These are phyloP conservation scores for Harpalus rubripes DNA, from an alignment of 2,888 invertebrate species.

Conservation along the genomic window DNA sequence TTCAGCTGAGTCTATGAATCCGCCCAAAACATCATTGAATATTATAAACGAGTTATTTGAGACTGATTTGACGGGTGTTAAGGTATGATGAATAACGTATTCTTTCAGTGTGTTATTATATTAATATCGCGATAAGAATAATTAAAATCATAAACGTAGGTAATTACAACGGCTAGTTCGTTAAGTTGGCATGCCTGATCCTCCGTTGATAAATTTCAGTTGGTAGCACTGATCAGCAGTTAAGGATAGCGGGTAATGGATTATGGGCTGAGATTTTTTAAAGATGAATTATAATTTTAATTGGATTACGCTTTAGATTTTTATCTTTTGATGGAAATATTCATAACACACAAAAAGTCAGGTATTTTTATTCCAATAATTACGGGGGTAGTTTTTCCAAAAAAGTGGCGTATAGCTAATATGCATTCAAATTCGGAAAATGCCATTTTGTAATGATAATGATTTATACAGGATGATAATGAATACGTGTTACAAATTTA, in stretches of 20 bases:
- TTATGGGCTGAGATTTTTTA: neutral
- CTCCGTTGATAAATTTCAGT: conserved; percentile 70
- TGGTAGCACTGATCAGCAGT: conserved; percentile 49
- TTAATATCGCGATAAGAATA: conserved; percentile 75
- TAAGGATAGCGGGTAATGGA: conserved; percentile 9
- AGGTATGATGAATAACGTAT: conserved; percentile 67
- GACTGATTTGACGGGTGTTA: conserved; percentile 64
- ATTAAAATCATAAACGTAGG: conserved; percentile 76
- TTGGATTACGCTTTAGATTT: conserved; percentile 27
- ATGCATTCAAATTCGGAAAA: too few relatives aligned
- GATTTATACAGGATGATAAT: too few relatives aligned
- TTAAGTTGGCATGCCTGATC: conserved; percentile 74
- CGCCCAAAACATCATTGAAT: conserved; percentile 54
- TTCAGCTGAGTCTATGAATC: neutral
- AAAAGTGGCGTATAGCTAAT: too few relatives aligned
- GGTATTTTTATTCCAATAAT: neutral
- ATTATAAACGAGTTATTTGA: conserved; percentile 56
- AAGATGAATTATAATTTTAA: conserved; percentile 41
- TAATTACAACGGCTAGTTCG: conserved; percentile 75
- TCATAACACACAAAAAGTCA: neutral
- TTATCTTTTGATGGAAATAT: conserved; percentile 7
- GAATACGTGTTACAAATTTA: too few relatives aligned
- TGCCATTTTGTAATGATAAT: too few relatives aligned
- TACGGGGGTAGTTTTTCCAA: neutral
- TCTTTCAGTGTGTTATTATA: conserved; percentile 73